A percentile compares a stretch with the other conserved stretches of the same genome.
These are phyloP conservation scores for Knipowitschia caucasica DNA, from an alignment of 2,797 vertebrate species.

Conservation along the genomic window DNA sequence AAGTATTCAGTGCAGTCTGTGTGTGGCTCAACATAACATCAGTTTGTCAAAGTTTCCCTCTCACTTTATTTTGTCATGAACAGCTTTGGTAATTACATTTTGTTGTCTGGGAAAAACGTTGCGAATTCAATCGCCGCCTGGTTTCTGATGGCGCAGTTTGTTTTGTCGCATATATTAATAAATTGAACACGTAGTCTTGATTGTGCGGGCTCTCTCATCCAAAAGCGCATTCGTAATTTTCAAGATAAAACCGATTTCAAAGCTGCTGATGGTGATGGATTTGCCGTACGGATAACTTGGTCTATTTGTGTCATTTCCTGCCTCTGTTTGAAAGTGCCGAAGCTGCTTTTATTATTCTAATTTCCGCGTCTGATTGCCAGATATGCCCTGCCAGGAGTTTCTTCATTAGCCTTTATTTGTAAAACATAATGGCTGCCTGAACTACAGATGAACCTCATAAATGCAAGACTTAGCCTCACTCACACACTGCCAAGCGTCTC, in stretches of 20 bases:
- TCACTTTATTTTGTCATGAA: constrained; percentile 48
- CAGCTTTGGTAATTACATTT: constrained; percentile 57
- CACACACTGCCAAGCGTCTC: neutral
- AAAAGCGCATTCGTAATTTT: constrained; percentile 53
- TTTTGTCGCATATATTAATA: constrained; percentile 61
- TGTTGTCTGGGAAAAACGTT: constrained; percentile 43
- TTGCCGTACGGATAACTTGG: constrained; percentile 41
- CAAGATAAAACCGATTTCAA: constrained; percentile 59
- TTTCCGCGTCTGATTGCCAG: constrained; percentile 15
- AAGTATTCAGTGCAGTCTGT: neutral
- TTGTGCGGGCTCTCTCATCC: constrained; percentile 46
- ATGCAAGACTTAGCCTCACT: neutral
- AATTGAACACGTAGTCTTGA: constrained; percentile 53
- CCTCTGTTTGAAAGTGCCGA: constrained; percentile 32
- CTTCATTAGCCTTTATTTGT: constrained; percentile 2
- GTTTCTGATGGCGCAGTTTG: constrained; percentile 47
- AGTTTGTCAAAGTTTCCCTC: constrained; percentile 31
- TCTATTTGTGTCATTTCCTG: constrained; percentile 44
- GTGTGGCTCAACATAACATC: constrained; percentile 11
- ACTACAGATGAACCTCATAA: constrained; percentile 3
- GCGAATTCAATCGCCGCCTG: constrained; percentile 43
- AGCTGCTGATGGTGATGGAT: constrained; percentile 62
- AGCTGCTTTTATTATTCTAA: constrained; percentile 17
- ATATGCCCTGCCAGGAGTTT: constrained; percentile 14
- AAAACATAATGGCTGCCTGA: constrained; percentile 16